Evolutionary conservation across 2,113 vertebrate species (phyloP), one percentile per base, ranked within the genome.

Genomic region (Paramormyrops kingsleyae): DNA sequence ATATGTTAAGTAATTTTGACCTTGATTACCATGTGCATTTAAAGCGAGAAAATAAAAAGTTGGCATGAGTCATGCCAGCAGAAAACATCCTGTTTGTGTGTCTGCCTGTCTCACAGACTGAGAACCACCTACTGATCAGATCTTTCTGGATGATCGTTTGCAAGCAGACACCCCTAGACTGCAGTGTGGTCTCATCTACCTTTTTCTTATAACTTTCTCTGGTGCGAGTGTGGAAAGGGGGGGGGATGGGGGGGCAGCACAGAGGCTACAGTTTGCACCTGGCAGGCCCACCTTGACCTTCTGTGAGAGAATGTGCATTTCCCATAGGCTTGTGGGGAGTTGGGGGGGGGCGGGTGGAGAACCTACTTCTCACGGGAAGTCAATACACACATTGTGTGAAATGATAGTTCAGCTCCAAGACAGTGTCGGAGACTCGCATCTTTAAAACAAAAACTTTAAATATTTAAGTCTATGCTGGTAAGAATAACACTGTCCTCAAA

Each of bases 81-180:
- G 8, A 83, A 83, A 47, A 46, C 80, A 83, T 39, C 15, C 19
- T 4, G 70, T 39, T 15, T 27, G n/a, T 27, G 62, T 27, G 9
- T 66, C n/a, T 66, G 62, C 3, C n/a, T 66, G 62, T 27, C n/a
- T 66, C 24, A 10, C n/a, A 27, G 62, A 66, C 62, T 66, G 62
- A 10, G 83, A 66, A 46, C 94, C 94, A 17, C 19, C 52, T 53
- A 53, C 7, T 59, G 56, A 24, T 10, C 21, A 8, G 21, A 5
- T 8, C 21, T 2, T 24, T 59, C 94, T 94, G 92, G 89, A 94
- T 94, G 94, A 94, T 94, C 92, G 66, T 83, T 77, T 89, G 91
- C 91, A 92, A 92, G 92, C 91, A 88, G 59, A 74, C 24, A 39
- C 31, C 24, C 62, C 21, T n/a, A 66, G n/a, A 39, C 83, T 42